These are phyloP conservation scores for Hydractinia symbiolongicarpus DNA, from an alignment of 30 jellyfish, hydroid and myxozoan species.

Conservation along the genomic window DNA sequence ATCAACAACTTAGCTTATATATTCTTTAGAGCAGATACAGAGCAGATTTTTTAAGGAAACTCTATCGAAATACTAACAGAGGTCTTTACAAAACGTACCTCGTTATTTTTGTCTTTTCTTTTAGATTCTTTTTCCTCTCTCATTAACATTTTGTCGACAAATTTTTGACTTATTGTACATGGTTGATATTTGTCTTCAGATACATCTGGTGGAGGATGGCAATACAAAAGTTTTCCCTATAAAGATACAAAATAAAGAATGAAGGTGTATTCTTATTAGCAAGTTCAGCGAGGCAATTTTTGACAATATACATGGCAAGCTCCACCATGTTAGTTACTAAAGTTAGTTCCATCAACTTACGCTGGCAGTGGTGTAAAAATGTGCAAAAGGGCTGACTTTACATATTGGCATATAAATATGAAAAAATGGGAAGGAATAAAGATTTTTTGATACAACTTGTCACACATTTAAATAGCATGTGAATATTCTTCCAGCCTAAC, in stretches of 20 bases:
- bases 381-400: neutral
- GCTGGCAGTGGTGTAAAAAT: neutral
- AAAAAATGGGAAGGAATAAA: too few species aligned
- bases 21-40: too few species aligned
- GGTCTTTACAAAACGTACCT: neutral
- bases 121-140: conserved; percentile 13
- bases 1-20: neutral
- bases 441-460: too few species aligned
- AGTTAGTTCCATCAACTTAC: neutral
- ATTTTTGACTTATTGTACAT: conserved; percentile 6
- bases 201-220: conserved; percentile 87
- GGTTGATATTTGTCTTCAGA: conserved; percentile 46
- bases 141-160: neutral
- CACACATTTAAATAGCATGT: too few species aligned
- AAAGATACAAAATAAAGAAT: conserved; percentile 12
- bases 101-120: neutral
- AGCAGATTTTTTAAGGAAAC: neutral
- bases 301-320: neutral
- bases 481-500: too few species aligned
- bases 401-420: neutral
- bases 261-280: neutral
- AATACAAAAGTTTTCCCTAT: conserved; percentile 76
- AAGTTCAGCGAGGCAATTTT: neutral
- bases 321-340: too few species aligned
- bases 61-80: neutral